Evolutionary conservation across 2,888 invertebrate genomes (phyloP), one percentile per base, ranked within the genome.

Genomic region (Agrotis ipsilon): DNA sequence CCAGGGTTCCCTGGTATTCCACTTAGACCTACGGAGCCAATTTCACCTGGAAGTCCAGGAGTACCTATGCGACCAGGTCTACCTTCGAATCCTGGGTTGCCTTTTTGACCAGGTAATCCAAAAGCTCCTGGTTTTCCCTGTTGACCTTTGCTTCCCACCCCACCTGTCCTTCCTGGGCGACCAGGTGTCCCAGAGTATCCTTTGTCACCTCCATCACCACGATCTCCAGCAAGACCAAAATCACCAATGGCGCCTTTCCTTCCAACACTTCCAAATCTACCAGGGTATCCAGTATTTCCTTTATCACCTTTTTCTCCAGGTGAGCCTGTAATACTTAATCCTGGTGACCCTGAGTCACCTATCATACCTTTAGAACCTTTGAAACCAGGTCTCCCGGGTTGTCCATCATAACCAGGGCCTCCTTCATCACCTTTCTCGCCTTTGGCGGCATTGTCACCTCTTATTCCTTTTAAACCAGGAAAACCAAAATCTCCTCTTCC

Each of bases 401-500:
- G 73, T 14, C 97, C 97, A 19, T 89, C 79, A 46, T 94, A 93
- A 66, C 97, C 97, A 4, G 49, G 59, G 24, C 19, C 14, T 19
- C 84, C 84, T 16, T 2, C 24, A 24, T 97, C 97, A 49, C 98
- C 98, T 89, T 97, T 97, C 71, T 96, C 93, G 2, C 97, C 97
- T 78, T 96, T 97, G 63, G 96, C 94, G 1, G 97, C 95, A 60
- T 96, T 92, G n/a, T 97, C 97, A 74, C 98, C 98, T 82, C 92
- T 94, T 1, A 88, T 76, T 62, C 98, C 98, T 68, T 91, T 94
- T 14, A 88, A 82, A 61, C 98, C 98, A 57, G 83, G 83, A 32
- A 91, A 90, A 27, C 98, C 98, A 76, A 89, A 91, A 18, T 92
- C 91, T 51, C 97, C 97, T 78, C 88, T 85, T 19, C 77, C 83